Conservation (phyloP, 53 echinoderm and acorn worm species). For the Stichopus horrens region DNA sequence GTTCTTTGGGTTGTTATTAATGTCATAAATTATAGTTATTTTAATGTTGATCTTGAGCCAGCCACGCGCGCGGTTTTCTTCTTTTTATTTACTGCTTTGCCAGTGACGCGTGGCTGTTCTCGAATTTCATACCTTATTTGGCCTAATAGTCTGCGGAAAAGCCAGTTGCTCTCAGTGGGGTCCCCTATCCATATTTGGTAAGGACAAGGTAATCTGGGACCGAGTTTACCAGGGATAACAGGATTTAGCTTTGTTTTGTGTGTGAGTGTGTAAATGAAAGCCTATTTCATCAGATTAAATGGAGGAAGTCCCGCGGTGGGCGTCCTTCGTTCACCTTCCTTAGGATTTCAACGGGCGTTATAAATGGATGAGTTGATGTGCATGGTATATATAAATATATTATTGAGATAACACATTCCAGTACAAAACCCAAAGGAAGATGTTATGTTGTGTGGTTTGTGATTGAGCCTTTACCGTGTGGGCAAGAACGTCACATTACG, state of each 20-base stretch:
- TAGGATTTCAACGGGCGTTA: background rate
- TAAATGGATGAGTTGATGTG: background rate
- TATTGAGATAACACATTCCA: conserved; percentile 11
- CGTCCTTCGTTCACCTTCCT: conserved; percentile 22
- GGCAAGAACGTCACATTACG: background rate
- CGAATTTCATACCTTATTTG: conserved; percentile 42
- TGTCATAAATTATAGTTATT: conserved; percentile 43
- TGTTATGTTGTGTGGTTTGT: background rate
- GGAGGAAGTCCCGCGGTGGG: conserved; percentile 14
- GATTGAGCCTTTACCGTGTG: background rate
- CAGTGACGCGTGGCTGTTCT: conserved; percentile 30
- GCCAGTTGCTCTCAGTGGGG: conserved; percentile 38
- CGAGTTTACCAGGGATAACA: background rate
- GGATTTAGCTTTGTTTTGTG: conserved; percentile 28
- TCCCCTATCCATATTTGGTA: conserved; percentile 33
- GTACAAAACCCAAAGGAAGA: background rate
- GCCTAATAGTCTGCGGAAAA: conserved; percentile 32
- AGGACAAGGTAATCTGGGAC: conserved; percentile 32
- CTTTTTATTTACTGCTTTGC: background rate
- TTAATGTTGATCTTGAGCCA: conserved; percentile 33
- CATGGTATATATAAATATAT: background rate
- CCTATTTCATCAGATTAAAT: conserved; percentile 25
- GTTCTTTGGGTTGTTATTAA: conserved; percentile 26
- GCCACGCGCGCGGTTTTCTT: conserved; percentile 24
- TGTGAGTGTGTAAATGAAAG: background rate